Evolutionary conservation across 2,888 invertebrate species (phyloP).

Genomic region (Hanleya hanleyi): DNA sequence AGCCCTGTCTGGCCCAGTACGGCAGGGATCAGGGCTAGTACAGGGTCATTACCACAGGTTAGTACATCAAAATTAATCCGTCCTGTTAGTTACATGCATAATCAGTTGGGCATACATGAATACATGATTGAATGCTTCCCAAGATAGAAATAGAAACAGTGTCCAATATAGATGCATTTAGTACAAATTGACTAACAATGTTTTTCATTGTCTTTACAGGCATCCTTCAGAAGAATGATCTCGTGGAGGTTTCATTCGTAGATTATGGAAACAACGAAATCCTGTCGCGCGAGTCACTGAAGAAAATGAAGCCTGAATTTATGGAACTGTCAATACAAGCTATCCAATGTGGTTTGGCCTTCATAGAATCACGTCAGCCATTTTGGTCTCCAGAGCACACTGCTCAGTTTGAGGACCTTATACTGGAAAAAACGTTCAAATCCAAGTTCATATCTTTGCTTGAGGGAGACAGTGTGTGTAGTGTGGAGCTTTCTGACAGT

Average conservation of each 20-base stretch:
- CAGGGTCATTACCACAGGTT: slow-evolving; percentile 74
- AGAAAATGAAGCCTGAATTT: slow-evolving; percentile 51
- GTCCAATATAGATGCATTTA: too few species aligned
- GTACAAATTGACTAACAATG: too few species aligned
- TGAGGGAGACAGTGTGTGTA: slow-evolving; percentile 43
- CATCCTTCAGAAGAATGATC: too few species aligned
- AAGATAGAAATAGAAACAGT: too few species aligned
- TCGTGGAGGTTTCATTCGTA: slow-evolving; percentile 66
- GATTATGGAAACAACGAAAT: slow-evolving; percentile 72
- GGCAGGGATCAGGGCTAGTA: slow-evolving; percentile 58
- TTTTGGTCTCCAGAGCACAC: slow-evolving; percentile 62
- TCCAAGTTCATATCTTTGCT: slow-evolving; percentile 44
- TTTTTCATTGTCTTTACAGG: too few species aligned
- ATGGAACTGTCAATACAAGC: slow-evolving; percentile 57
- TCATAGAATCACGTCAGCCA: slow-evolving; percentile 51
- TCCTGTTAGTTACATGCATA: too few species aligned
- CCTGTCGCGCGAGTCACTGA: slow-evolving; percentile 44
- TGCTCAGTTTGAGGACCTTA: slow-evolving; percentile 57
- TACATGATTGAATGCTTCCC: too few species aligned
- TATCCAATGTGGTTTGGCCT: slow-evolving; percentile 54
- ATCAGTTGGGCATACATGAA: too few species aligned
- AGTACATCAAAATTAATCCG: too few species aligned
- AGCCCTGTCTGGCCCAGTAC: too few species aligned
- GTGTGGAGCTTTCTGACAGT: slow-evolving; percentile 48
- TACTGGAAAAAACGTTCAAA: slow-evolving; percentile 52